These are phyloP conservation scores for Dicranocentrus wangi DNA, from an alignment of 2,888 invertebrate species.

Conservation along the genomic window DNA sequence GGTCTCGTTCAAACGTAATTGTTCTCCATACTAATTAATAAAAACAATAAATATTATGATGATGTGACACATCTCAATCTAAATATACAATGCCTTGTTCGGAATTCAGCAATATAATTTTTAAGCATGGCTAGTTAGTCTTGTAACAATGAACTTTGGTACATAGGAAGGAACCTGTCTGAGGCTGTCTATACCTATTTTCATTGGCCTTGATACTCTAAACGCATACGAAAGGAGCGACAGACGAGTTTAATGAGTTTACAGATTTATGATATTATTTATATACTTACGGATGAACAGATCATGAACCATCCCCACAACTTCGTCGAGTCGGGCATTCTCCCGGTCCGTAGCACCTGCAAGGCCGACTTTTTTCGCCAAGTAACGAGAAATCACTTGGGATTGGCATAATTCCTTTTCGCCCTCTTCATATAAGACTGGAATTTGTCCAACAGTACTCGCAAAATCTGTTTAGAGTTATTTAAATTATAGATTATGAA, in stretches of 20 bases:
- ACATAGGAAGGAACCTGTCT: not conserved
- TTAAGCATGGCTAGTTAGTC: too few relatives aligned
- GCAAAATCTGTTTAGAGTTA: constrained; percentile 40
- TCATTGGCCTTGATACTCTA: not conserved
- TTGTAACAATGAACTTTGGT: too few relatives aligned
- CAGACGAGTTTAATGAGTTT: too few relatives aligned
- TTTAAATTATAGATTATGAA: too few relatives aligned
- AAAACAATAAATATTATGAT: too few relatives aligned
- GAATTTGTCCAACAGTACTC: constrained; percentile 70
- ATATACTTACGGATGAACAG: constrained; percentile 48
- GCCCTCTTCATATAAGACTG: constrained; percentile 72
- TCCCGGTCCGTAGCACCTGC: constrained; percentile 59
- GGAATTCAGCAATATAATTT: too few relatives aligned
- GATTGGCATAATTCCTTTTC: constrained; percentile 70
- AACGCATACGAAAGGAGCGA: too few relatives aligned
- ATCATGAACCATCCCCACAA: constrained; percentile 50
- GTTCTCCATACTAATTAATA: constrained; percentile 44
- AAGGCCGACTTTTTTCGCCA: constrained; percentile 69
- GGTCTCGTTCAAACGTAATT: constrained; percentile 25
- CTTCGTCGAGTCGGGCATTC: constrained; percentile 55
- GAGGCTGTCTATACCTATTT: too few relatives aligned
- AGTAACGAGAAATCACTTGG: constrained; percentile 72
- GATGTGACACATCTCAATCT: too few relatives aligned
- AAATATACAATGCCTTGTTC: too few relatives aligned
- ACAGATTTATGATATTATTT: too few relatives aligned